Conservation (phyloP, 1,140 invertebrate genomes). For the Propsilocerus akamusi region DNA sequence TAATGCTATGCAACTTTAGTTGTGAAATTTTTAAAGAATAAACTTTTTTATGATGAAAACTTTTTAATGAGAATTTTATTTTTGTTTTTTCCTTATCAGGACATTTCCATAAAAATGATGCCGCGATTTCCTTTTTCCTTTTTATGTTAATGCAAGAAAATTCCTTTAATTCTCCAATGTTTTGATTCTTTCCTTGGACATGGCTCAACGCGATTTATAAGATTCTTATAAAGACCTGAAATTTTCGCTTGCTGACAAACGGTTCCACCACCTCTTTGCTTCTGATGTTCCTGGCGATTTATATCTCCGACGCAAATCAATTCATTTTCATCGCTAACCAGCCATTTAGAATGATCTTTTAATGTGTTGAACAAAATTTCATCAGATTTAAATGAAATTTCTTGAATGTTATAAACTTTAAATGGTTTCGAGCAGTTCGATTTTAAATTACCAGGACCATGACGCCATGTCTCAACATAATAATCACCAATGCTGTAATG, state of each 20-base stretch:
- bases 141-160: too few species aligned
- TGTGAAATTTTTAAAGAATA: too few species aligned
- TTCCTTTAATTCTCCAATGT: too few species aligned
- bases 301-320: constrained; percentile 88
- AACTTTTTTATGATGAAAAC: too few species aligned
- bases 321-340: constrained; percentile 38
- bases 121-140: too few species aligned
- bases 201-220: too few species aligned
- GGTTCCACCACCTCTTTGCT: constrained; percentile 59
- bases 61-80: too few species aligned
- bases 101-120: too few species aligned
- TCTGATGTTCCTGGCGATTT: constrained; percentile 65
- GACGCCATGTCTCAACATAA: constrained; percentile 73
- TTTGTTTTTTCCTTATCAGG: too few species aligned
- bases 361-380: constrained; percentile 47
- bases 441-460: constrained; percentile 50
- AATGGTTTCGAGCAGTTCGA: constrained; percentile 39
- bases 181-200: too few species aligned
- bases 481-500: constrained; percentile 41
- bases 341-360: constrained; percentile 87
- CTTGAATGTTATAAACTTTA: constrained; percentile 47
- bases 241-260: constrained; percentile 41
- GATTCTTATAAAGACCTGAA: constrained; percentile 34
- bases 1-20: too few species aligned
- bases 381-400: constrained; percentile 29